Percentiles rank a stretch among this genome's conserved stretches.
Evolutionary conservation across 2,797 vertebrate genomes (phyloP).

Genomic region (Sebastes vulpes): DNA sequence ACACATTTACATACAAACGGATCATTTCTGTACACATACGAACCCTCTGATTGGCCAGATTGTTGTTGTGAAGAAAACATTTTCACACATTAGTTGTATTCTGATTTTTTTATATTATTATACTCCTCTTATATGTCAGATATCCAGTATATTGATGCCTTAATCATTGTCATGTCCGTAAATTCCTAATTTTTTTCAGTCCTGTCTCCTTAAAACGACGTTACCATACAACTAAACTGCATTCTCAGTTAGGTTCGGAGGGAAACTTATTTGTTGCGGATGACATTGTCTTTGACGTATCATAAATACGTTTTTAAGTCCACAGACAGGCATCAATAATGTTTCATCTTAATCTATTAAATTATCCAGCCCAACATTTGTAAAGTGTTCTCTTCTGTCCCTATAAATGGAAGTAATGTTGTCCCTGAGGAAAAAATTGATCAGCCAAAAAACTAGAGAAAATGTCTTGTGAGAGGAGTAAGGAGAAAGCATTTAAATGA

Average conservation of each 20-base stretch:
- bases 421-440: background rate
- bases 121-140: background rate
- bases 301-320: too few relatives aligned
- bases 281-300: too few relatives aligned
- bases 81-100: background rate
- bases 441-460: background rate
- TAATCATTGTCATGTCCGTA: background rate
- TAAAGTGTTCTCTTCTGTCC: background rate
- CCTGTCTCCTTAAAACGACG: too few relatives aligned
- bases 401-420: slow-evolving; percentile 15
- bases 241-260: too few relatives aligned
- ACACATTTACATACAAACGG: background rate
- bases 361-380: background rate
- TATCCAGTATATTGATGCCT: background rate
- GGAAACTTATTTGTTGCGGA: too few relatives aligned
- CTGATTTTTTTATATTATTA: background rate
- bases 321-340: background rate
- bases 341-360: background rate
- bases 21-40: background rate
- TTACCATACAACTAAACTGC: too few relatives aligned
- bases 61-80: background rate
- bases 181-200: background rate
- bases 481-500: slow-evolving; percentile 36
- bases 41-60: background rate
- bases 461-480: slow-evolving; percentile 3